These are phyloP conservation scores for Corydoras sp. DNA, from an alignment of 2,113 vertebrate species.

Conservation along the genomic window DNA sequence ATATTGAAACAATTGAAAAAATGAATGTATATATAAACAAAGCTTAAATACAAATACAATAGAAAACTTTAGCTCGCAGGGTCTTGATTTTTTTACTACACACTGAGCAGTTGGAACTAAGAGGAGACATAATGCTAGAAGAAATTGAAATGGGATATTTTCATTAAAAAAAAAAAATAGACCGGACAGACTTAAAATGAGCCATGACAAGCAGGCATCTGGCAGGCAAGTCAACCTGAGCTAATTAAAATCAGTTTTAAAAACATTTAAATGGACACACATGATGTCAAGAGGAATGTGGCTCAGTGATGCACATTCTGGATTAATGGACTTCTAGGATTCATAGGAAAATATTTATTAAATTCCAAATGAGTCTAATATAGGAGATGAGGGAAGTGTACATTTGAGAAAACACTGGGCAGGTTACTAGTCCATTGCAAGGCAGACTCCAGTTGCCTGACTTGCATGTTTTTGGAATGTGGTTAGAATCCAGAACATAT, in stretches of 20 bases:
- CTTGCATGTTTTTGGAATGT: no score
- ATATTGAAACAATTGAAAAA: constrained; percentile 9
- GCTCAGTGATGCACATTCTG: background rate
- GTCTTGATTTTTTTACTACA: background rate
- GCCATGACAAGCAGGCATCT: no score
- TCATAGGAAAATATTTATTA: background rate
- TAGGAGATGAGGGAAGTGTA: no score
- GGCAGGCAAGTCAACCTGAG: background rate
- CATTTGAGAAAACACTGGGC: no score
- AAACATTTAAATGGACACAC: no score
- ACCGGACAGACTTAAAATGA: no score
- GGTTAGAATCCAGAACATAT: no score
- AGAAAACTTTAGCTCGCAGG: background rate
- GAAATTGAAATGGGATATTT: background rate
- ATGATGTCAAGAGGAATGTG: background rate
- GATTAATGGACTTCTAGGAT: background rate
- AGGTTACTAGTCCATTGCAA: no score
- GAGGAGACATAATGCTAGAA: background rate
- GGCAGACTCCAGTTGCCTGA: no score
- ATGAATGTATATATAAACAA: constrained; percentile 2
- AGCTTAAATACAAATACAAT: constrained; percentile 27
- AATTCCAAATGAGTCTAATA: no score
- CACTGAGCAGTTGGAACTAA: no score
- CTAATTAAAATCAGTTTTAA: background rate
- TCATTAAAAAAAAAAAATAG: no score